These are phyloP conservation scores for Meloidogyne floridensis DNA, from an alignment of 1,140 invertebrate species.

Conservation along the genomic window DNA sequence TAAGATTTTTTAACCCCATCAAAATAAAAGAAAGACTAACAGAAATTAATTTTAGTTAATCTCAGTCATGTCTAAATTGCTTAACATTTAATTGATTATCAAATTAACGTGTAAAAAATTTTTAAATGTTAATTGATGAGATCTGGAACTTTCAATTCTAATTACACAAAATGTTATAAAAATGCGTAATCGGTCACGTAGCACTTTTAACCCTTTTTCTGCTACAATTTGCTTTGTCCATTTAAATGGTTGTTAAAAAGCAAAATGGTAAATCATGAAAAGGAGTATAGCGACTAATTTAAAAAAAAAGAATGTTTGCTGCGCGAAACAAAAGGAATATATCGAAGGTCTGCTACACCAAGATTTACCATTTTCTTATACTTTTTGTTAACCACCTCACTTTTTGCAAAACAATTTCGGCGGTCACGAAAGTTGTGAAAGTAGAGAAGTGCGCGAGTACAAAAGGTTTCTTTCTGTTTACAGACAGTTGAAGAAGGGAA, in stretches of 20 bases:
- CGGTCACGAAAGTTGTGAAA: slow-evolving; percentile 7
- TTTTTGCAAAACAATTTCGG: slow-evolving; percentile 1
- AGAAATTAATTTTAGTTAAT: background rate
- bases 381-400: background rate
- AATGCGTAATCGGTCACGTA: background rate
- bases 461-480: background rate
- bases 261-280: background rate
- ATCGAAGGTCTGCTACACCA: background rate
- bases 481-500: slow-evolving; percentile 2
- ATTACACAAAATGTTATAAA: no score
- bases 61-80: background rate
- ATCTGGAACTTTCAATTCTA: no score
- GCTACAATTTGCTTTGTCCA: background rate
- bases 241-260: background rate
- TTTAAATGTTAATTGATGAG: background rate
- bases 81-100: background rate
- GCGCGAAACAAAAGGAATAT: slow-evolving; percentile 6
- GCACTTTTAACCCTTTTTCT: background rate
- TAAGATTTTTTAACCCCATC: background rate
- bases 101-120: background rate
- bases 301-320: slow-evolving; percentile 6
- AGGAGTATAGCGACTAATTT: slow-evolving; percentile 8
- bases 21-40: background rate
- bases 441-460: slow-evolving; percentile 5
- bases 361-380: background rate